phyloP scores from a whole-genome alignment of 2,888 invertebrate species.

The Creontiades dilutus region DNA sequence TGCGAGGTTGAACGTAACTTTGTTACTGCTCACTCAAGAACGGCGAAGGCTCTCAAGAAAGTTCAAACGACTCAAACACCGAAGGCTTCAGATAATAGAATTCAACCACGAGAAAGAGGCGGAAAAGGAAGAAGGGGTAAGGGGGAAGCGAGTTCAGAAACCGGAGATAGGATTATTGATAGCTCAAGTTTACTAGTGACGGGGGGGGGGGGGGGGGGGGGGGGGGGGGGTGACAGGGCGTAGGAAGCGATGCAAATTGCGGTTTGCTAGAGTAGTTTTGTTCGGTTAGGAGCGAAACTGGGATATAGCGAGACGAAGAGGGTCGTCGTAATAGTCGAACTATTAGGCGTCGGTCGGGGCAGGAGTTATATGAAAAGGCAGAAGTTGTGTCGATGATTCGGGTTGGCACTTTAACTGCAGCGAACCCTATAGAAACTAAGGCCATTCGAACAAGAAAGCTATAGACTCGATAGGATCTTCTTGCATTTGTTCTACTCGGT shows the following conservation, averaged over 20 bases:
- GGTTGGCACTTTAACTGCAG: not conserved
- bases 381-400: conserved; percentile 22
- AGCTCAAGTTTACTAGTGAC: conserved; percentile 2
- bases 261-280: conserved; percentile 40
- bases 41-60: conserved; percentile 7
- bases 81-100: conserved; percentile 14
- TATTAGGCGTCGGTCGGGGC: conserved; percentile 28
- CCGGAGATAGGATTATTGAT: conserved; percentile 32
- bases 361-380: conserved; percentile 40
- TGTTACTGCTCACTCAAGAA: not conserved
- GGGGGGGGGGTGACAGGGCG: not conserved
- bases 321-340: conserved; percentile 10
- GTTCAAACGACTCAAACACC: conserved; percentile 26
- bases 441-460: conserved; percentile 22
- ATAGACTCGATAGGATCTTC: not conserved
- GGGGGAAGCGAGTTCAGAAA: not conserved
- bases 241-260: conserved; percentile 42
- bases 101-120: not conserved
- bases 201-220: not conserved
- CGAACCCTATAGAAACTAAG: conserved; percentile 4
- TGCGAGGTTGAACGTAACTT: not conserved
- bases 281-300: conserved; percentile 7
- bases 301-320: not conserved
- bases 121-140: not conserved
- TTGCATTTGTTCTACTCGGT: not conserved